These are phyloP conservation scores for Tiliacea aurago DNA, from an alignment of 2,888 invertebrate genomes.

Conservation along the genomic window DNA sequence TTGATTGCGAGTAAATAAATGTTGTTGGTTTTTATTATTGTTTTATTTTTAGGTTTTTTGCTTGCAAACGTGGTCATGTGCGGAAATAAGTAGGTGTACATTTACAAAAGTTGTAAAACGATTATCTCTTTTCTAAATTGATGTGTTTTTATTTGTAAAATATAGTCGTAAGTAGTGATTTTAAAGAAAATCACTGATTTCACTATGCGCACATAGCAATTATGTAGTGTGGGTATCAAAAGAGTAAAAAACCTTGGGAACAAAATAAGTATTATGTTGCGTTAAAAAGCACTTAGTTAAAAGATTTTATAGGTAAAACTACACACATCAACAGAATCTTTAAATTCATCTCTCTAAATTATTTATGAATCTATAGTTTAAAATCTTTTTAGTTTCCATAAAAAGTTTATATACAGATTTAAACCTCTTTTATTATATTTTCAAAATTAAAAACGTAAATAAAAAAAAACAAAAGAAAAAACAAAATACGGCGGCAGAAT, in stretches of 20 bases:
- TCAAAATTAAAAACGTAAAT: too few species aligned
- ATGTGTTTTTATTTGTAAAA: too few species aligned
- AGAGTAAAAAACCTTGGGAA: not conserved
- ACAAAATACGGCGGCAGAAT: too few species aligned
- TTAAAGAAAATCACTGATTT: not conserved
- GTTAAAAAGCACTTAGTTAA: not conserved
- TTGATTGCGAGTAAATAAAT: conserved; percentile 27
- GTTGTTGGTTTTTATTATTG: conserved; percentile 8
- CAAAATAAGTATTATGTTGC: not conserved
- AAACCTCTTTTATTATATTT: too few species aligned
- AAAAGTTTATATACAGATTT: too few species aligned
- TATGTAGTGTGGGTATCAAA: not conserved
- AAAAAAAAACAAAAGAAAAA: too few species aligned
- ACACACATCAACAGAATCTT: too few species aligned
- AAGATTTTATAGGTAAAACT: not conserved
- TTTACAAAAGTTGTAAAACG: not conserved
- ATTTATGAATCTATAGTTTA: too few species aligned
- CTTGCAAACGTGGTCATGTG: not conserved
- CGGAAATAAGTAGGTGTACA: not conserved
- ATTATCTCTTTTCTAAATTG: not conserved
- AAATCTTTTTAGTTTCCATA: too few species aligned
- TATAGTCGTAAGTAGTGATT: not conserved
- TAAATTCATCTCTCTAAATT: too few species aligned
- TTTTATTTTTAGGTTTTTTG: not conserved
- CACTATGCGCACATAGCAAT: not conserved